Base-by-base conservation (phyloP, 2,797 vertebrate species). In the Ibycter americanus region DNA sequence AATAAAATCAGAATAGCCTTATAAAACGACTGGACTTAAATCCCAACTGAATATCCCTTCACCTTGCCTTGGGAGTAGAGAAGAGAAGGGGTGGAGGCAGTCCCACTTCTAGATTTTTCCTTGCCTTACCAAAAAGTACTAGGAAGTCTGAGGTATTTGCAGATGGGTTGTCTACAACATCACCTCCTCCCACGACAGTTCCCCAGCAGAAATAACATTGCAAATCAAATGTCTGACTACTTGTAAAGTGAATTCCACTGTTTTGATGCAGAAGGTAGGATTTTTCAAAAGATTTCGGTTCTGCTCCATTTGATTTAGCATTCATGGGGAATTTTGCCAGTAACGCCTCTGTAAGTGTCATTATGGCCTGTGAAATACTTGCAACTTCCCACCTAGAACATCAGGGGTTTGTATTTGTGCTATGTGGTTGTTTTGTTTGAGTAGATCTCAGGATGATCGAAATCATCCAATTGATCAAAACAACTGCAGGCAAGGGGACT, bases 211-310 rank as follows among this genome's bases (percentile, higher is more conserved):
- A 93, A 79, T 11, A 47, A 38, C 16, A 42, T 1, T 42, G 49
- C 32, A 90, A 46, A 84, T 58, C 58, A 79, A 90, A 63, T 15
- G 23, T 44, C 8, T 71, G 68, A 56, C 56, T 74, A 40, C 49
- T 51, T 49, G 32, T 59, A 32, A 90, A 94, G 44, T 49, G 19
- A 84, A 66, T 80, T 86, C 40, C 34, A 56, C 18, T 49, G n/a
- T 68, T 93, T 62, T 27, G 49, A 93, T 34, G 56, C 13, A 84
- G 31, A 91, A 78, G 13, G 29, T 54, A 76, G 31, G 15, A 67
- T 68, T 93, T 96, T 87, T 65, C 11, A 58, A 88, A 78, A 54
- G 3, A 81, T 52, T 78, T 74, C 21, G 42, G 31, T 82, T 89
- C 46, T 81, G 38, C 8, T 81, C 27, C 0, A 4, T 62, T 61